Base-by-base conservation (phyloP, 2,888 invertebrate species). In the Athetis lepigone region DNA sequence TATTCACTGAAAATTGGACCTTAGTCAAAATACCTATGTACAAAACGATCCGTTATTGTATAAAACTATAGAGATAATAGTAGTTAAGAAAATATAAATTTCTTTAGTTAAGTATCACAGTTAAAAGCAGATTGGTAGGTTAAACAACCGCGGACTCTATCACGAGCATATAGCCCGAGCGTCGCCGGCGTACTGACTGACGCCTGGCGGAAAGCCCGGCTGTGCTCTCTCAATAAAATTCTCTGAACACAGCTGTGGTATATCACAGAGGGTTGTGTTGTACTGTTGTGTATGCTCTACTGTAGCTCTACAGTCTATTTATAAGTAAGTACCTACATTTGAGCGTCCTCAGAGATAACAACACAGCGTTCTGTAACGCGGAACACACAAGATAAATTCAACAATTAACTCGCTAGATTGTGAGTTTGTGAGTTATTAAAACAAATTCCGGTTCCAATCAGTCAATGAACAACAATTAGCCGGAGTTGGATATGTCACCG, bases 131-230 rank as follows among this genome's bases (percentile, higher is more conserved):
- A 75, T 64, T 67, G 51, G 59, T 68, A 46, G 62, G 43, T 72
- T 50, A 37, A 37, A 66, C 61, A 63, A 60, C 63, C 71, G 56
- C 57, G 65, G 51, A 50, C 57, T 45, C 47, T 29, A 42, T 13
- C 55, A 46, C 83, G 52, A 51, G 80, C 82, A 66, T 52, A 54
- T 37, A 61, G 71, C 76, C 73, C 85, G 84, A 80, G 79, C 83
- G 82, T 79, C 78, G 83, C 83, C 85, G 82, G 69, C 77, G 73
- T 71, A 87, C 87, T 86, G 79, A 70, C 62, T 52, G 13, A 4
- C 3, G 3, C 3, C 25, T 33, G 29, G 18, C 49, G 33, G 25
- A 54, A 59, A 55, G 55, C 52, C 55, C 49, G 75, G 45, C 62
- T 52, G 45, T 45, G 29, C 29, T 37, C 43, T 49, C 27, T 55